Percentiles rank a stretch among this genome's conserved stretches.
phyloP scores from a whole-genome alignment of 2,888 invertebrate genomes.

The Cataglyphis rosenhaueri region DNA sequence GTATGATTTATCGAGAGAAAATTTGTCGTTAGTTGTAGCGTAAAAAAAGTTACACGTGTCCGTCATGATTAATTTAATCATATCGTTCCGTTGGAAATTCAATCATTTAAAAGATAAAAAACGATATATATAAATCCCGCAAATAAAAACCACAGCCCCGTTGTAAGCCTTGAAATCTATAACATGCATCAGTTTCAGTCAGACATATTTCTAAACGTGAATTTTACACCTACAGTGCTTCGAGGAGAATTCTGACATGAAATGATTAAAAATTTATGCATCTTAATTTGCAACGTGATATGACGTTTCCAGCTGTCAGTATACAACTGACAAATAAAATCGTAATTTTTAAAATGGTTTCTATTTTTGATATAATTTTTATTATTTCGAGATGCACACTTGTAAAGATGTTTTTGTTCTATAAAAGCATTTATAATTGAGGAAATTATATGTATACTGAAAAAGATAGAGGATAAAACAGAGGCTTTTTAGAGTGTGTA shows the following conservation, averaged over 20 bases:
- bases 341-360: background rate
- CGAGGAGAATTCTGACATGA: background rate
- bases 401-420: background rate
- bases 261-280: background rate
- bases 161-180: background rate
- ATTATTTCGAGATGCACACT: background rate
- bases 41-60: slow-evolving; percentile 17
- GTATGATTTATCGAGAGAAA: slow-evolving; percentile 16
- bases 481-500: background rate
- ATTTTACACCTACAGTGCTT: background rate
- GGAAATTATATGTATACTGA: background rate
- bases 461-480: background rate
- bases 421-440: background rate
- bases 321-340: background rate
- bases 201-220: background rate
- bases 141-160: background rate
- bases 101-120: slow-evolving; percentile 15
- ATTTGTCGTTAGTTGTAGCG: slow-evolving; percentile 26
- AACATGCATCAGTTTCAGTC: slow-evolving; percentile 11
- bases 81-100: slow-evolving; percentile 7
- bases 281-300: background rate
- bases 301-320: background rate
- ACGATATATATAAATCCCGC: slow-evolving; percentile 11
- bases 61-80: slow-evolving; percentile 1
- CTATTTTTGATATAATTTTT: background rate